Evolutionary conservation across 2,797 vertebrate genomes (phyloP).

Genomic region (Allenopithecus nigroviridis): DNA sequence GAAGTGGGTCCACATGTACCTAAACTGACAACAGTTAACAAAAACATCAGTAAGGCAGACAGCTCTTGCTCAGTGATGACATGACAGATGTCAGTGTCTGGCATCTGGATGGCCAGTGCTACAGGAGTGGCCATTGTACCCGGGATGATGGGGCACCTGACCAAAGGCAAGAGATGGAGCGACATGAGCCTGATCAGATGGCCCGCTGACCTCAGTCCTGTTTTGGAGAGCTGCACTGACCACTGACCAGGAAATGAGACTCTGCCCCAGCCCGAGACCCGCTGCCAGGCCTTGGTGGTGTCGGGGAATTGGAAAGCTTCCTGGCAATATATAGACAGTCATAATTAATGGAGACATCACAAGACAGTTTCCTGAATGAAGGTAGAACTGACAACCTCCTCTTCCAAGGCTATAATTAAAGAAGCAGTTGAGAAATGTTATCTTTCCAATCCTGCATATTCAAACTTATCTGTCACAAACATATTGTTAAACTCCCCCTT

Average conservation of each 20-base stretch:
- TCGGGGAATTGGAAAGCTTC: not conserved
- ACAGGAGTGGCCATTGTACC: rapidly evolving
- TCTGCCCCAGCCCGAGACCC: not conserved
- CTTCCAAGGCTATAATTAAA: constrained; percentile 62
- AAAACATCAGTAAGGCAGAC: not conserved
- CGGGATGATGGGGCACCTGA: rapidly evolving
- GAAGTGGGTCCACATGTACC: not conserved
- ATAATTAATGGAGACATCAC: constrained; percentile 12
- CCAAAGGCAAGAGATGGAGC: not conserved
- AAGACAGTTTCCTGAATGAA: constrained; percentile 17
- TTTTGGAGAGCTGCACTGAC: not conserved
- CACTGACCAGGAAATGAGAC: rapidly evolving
- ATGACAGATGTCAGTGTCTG: rapidly evolving
- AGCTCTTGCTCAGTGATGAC: not conserved
- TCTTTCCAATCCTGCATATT: not conserved
- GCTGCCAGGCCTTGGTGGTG: rapidly evolving
- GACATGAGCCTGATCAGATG: rapidly evolving
- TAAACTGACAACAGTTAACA: not conserved
- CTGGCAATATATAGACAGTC: not conserved
- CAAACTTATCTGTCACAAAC: constrained; percentile 39
- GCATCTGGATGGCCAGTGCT: not conserved
- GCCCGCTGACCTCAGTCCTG: not conserved
- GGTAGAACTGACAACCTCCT: constrained; percentile 35
- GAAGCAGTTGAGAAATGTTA: constrained; percentile 42
- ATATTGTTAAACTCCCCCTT: constrained; percentile 20